These are phyloP conservation scores for Phalera bucephala DNA, from an alignment of 2,888 invertebrate species.

Conservation along the genomic window DNA sequence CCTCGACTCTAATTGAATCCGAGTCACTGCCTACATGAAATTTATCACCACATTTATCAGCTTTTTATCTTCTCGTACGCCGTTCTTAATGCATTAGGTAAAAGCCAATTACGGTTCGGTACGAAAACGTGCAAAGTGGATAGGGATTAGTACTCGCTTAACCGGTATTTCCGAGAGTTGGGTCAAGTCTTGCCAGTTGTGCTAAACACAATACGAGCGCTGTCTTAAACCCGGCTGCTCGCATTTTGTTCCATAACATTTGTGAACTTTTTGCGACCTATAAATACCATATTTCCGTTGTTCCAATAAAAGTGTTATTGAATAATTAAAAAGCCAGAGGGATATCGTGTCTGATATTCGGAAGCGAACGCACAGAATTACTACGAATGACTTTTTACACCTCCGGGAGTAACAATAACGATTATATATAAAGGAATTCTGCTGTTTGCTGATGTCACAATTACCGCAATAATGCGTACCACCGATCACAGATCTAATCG, in stretches of 20 bases:
- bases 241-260: conserved; percentile 13
- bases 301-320: conserved; percentile 7
- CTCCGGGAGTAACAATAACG: too few relatives aligned
- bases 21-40: conserved; percentile 49
- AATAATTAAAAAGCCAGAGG: too few relatives aligned
- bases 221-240: conserved; percentile 5
- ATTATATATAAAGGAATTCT: conserved; percentile 12
- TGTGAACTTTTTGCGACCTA: too few relatives aligned
- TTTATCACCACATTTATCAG: conserved; percentile 55
- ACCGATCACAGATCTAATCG: too few relatives aligned
- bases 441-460: neutral
- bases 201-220: conserved; percentile 8
- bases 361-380: too few relatives aligned
- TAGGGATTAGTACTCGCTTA: conserved; percentile 16
- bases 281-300: too few relatives aligned
- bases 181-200: conserved; percentile 17
- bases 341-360: too few relatives aligned
- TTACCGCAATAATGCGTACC: neutral
- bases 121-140: conserved; percentile 28
- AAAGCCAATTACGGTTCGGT: conserved; percentile 35
- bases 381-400: too few relatives aligned
- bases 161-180: conserved; percentile 12
- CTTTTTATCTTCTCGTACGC: conserved; percentile 46
- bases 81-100: conserved; percentile 40
- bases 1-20: conserved; percentile 50